Conservation (phyloP, 2,888 invertebrate genomes). For the Listrodromus nycthemerus region DNA sequence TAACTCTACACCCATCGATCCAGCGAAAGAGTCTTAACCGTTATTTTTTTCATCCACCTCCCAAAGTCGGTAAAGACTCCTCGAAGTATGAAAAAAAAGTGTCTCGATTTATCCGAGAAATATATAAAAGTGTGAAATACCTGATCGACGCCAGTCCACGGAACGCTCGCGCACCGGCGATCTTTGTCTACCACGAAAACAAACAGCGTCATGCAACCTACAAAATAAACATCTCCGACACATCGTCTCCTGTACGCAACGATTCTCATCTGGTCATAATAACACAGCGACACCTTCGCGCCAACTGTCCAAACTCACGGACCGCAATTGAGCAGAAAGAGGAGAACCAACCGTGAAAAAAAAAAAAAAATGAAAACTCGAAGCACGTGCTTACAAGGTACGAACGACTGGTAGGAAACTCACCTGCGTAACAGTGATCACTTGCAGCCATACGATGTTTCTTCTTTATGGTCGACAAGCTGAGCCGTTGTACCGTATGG, state of each 20-base stretch:
- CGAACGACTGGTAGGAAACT: conserved; percentile 28
- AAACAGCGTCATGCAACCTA: neutral
- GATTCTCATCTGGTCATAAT: neutral
- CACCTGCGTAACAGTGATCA: conserved; percentile 55
- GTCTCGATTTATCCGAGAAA: neutral
- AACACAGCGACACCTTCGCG: neutral
- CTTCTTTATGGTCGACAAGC: conserved; percentile 5
- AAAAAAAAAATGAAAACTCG: neutral
- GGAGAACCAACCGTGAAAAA: neutral
- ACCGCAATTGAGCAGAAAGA: neutral
- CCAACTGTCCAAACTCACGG: neutral
- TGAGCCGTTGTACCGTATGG: conserved; percentile 25
- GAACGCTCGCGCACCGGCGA: neutral
- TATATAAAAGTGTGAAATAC: neutral
- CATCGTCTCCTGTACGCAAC: neutral
- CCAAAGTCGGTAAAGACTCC: neutral
- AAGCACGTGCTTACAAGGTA: conserved; percentile 14
- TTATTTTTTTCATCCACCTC: neutral
- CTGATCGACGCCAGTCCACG: neutral
- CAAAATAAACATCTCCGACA: neutral
- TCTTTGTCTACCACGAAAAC: neutral
- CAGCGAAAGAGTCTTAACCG: neutral
- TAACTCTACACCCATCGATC: neutral
- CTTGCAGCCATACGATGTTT: conserved; percentile 48
- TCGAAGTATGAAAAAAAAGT: neutral